Evolutionary conservation across 1,140 invertebrate species (phyloP), one percentile per base, ranked within the genome.

Genomic region (Aphidius ervi): DNA sequence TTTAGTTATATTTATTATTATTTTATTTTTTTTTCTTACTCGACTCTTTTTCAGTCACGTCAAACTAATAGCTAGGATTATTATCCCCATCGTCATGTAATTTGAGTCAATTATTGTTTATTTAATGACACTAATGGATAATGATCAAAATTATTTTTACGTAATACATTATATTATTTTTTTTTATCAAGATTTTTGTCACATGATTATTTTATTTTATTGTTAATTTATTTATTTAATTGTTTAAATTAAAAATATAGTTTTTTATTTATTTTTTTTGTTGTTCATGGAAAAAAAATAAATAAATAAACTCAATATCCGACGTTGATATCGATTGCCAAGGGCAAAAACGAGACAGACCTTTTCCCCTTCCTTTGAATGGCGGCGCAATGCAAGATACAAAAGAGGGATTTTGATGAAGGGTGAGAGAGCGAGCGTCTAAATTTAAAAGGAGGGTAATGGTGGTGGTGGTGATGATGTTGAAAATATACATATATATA

Each of bases 241-340:
- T 43, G 1, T 43, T 43, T 43, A 2, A 7, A 10, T 43, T 43
- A 10, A 3, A 43, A 43, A 43, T 31, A 31, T 31, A 31, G 5
- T 8, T 43, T 6, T 31, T 43, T 20, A 37, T 0, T 50, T 50
- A 37, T 0, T 50, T 50, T 50, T 50, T 9, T 23, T 8, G 6
- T 49, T 5, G 0, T 7, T 8, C 10, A 1, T 16, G 1, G 48
- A 46, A 57, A 57, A 46, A 57, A 57, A 57, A 46, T 37, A 8
- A 46, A 57, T 31, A 57, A 57, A 57, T 31, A 31, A 57, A 46
- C 40, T 45, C 59, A 54, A 61, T 61, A 61, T 61, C 59, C 73
- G 70, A 73, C 70, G 72, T 67, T 71, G 74, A 74, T 76, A 77
- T 76, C 70, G 75, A 76, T 75, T 72, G 66, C 63, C 58, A 63